Conservation (phyloP, 2,888 invertebrate genomes). For the Drosophila dives region DNA sequence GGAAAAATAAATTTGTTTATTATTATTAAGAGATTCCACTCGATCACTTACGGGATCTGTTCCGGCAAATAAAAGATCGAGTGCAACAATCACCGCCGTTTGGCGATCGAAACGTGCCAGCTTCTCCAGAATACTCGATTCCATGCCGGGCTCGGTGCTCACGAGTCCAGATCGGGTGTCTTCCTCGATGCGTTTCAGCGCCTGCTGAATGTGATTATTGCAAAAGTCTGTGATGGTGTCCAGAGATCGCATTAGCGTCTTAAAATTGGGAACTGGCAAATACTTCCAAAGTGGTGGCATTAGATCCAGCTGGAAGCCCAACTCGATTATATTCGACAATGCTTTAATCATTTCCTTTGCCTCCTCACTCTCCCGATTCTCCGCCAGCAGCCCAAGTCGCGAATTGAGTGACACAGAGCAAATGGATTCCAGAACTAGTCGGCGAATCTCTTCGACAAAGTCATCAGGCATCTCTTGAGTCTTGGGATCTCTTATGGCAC, state of each 20-base stretch:
- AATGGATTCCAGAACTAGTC: conserved; percentile 87
- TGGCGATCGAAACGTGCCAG: conserved; percentile 87
- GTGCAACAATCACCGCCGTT: conserved; percentile 88
- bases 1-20: background rate
- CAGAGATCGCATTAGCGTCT: conserved; percentile 59
- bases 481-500: conserved; percentile 71
- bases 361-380: conserved; percentile 63
- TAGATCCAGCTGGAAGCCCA: conserved; percentile 76
- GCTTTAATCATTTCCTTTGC: conserved; percentile 51
- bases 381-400: conserved; percentile 75
- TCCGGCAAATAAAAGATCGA: conserved; percentile 90
- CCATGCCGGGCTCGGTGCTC: conserved; percentile 46
- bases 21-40: accelerated
- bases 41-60: conserved; percentile 88
- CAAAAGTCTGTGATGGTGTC: conserved; percentile 77
- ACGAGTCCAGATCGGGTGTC: conserved; percentile 74
- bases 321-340: conserved; percentile 54
- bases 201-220: conserved; percentile 81
- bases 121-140: conserved; percentile 87
- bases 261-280: conserved; percentile 74
- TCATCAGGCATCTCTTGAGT: conserved; percentile 84
- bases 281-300: conserved; percentile 80
- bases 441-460: conserved; percentile 86
- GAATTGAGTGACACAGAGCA: conserved; percentile 84
- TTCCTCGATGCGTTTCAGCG: conserved; percentile 77